A percentile compares a stretch with the other conserved stretches of the same genome.
These are phyloP conservation scores for Nesogale talazaci DNA, from an alignment of 2,113 vertebrate genomes.

Conservation along the genomic window DNA sequence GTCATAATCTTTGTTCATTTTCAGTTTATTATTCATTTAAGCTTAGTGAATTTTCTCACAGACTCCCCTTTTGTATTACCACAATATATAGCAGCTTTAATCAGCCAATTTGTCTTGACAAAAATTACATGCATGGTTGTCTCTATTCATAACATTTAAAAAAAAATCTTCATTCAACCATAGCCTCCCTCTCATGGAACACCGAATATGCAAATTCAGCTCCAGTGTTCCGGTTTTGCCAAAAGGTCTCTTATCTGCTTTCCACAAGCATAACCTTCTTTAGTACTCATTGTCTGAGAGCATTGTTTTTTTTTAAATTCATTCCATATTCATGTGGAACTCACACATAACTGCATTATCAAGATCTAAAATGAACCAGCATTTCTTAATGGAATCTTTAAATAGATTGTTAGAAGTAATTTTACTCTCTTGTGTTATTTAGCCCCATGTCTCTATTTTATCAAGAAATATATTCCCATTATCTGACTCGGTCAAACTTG, in stretches of 20 bases:
- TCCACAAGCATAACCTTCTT: conserved; percentile 67
- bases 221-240: conserved; percentile 58
- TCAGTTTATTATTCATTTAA: conserved; percentile 66
- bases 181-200: conserved; percentile 39
- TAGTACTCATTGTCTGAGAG: conserved; percentile 64
- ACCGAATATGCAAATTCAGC: conserved; percentile 31
- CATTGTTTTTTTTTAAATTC: conserved; percentile 51
- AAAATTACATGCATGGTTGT: conserved; percentile 69
- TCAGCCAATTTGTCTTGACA: conserved; percentile 76
- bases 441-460: conserved; percentile 20
- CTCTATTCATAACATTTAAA: conserved; percentile 71
- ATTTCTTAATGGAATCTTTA: conserved; percentile 73
- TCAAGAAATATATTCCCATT: conserved; percentile 51
- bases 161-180: conserved; percentile 68
- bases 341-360: conserved; percentile 67
- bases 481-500: conserved; percentile 49
- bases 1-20: conserved; percentile 77
- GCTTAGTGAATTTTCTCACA: conserved; percentile 70
- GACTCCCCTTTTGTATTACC: conserved; percentile 53
- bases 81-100: conserved; percentile 73
- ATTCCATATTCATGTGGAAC: conserved; percentile 64
- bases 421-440: conserved; percentile 70
- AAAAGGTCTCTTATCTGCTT: conserved; percentile 70
- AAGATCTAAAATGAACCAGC: conserved; percentile 66
- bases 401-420: conserved; percentile 76